Percentiles rank a stretch among this genome's conserved stretches.
Conservation (phyloP, 2,797 vertebrate species). For the Limosa lapponica region DNA sequence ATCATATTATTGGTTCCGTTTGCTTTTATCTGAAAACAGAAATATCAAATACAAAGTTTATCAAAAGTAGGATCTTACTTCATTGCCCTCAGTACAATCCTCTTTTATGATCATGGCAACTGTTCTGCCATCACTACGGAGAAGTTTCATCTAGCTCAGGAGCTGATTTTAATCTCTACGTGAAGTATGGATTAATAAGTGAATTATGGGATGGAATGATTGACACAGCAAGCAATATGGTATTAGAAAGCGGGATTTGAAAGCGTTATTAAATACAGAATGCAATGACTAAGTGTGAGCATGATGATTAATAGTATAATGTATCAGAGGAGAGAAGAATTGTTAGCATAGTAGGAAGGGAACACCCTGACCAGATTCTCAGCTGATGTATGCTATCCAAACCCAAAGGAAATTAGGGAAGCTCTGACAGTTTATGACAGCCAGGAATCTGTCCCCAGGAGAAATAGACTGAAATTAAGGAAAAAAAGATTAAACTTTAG, state of each 20-base stretch:
- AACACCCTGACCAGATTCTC: constrained; percentile 2
- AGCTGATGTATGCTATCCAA: background rate
- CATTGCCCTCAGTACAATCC: background rate
- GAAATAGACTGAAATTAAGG: constrained; percentile 19
- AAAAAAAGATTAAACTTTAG: constrained; percentile 15
- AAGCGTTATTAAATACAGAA: constrained; percentile 20
- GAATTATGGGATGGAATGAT: constrained; percentile 41
- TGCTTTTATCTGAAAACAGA: background rate
- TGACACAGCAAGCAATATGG: constrained; percentile 12
- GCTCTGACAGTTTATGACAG: background rate
- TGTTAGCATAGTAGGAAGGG: background rate
- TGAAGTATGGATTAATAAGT: constrained; percentile 25
- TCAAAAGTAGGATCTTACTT: background rate
- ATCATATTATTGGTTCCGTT: background rate
- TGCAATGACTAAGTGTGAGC: background rate
- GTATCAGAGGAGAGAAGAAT: background rate
- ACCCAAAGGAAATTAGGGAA: constrained; percentile 32
- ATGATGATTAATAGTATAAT: constrained; percentile 10
- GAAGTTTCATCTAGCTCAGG: constrained; percentile 2
- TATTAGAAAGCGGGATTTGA: background rate
- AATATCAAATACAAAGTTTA: background rate
- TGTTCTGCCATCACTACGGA: background rate
- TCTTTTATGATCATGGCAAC: background rate
- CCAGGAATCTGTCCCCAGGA: background rate
- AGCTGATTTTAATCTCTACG: constrained; percentile 41